Evolutionary conservation across 2,113 vertebrate genomes (phyloP), one percentile per base, ranked within the genome.

Genomic region (Engystomops pustulosus): DNA sequence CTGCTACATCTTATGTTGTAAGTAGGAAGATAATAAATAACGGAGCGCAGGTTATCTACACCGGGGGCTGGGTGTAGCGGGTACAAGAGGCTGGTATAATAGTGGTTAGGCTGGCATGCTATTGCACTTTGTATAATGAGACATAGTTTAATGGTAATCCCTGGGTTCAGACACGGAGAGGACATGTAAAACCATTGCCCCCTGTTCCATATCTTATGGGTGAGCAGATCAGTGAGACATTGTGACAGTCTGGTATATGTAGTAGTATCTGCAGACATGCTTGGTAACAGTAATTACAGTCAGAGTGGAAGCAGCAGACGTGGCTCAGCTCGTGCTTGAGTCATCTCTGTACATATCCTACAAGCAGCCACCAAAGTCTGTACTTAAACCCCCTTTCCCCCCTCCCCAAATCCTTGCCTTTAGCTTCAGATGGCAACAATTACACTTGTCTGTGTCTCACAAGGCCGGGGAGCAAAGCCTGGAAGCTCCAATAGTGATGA

Each of bases 131-230:
- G 67, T 25, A 20, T 69, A 81, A 49, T 53, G 44, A 51, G 45
- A 70, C 79, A 55, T 55, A 36, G 49, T 23, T 71, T 30, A 81
- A 41, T 18, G 20, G 45, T 41, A 47, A 81, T 81, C 68, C 49
- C 68, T 47, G 69, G 51, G 45, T 62, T 65, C 81, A 47, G 41
- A 81, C 65, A 55, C 32, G 89, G 86, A 87, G 80, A 86, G 89
- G 89, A 85, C 87, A 86, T 58, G 27, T 86, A 87, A 75, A 84
- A 88, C 87, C 76, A 72, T 45, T 27, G 32, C 69, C 36, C 80
- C 17, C 0, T n/a, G 5, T 12, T 25, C 25, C 44, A 27, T 74
- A 32, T 51, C 45, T 17, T 51, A 17, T 44, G 47, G 69, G 58
- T 17, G 18, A 49, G 38, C 15, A 2, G 69, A 30, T 45, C 27